Base-by-base conservation (phyloP, 1,140 invertebrate genomes). In the Drosophila asahinai region DNA sequence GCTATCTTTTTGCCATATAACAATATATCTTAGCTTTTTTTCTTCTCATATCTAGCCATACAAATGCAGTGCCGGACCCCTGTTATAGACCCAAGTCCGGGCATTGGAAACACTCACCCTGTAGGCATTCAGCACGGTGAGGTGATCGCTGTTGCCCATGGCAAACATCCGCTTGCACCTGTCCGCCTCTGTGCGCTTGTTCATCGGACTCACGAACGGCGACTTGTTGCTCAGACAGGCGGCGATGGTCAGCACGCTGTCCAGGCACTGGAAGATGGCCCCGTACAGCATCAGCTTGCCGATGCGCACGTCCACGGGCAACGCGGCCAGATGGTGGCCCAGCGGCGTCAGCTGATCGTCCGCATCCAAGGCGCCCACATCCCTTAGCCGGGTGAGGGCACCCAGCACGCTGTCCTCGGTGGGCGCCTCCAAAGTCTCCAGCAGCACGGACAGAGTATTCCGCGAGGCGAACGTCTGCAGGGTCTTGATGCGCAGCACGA, bases 191-290 rank as follows among this genome's bases (percentile, higher is more conserved):
- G 95, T 93, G 84, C 94, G 91, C 81, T 97, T 96, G 25, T 95
- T 96, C 84, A 97, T 95, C 0, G 97, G 96, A 40, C 95, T 94
- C 0, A 96, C 93, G 91, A 98, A 98, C 0, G 97, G 97, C 80
- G 95, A 97, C 92, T 97, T 97, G 90, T 97, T 96, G 66, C 97
- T 97, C 6, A 99, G 93, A 91, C 96, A 96, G 43, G 98, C 97
- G 2, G 98, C 98, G 87, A 99, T 97, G 9, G 98, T 99, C 1
- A 99, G 93, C 1, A 98, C 96, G 2, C 98, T 98, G 93, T 99
- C 98, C 5, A 99, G 94, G 93, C 98, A 99, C 82, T 97, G 97
- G 80, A 99, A 97, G 58, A 99, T 97, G 19, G 98, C 96, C 1
- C 98, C 97, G 83, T 97, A 98, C 1, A 99, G 92, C 93, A 99